These are phyloP conservation scores for Phataginus tetradactyla DNA, from an alignment of 2,797 vertebrate species.

Conservation along the genomic window DNA sequence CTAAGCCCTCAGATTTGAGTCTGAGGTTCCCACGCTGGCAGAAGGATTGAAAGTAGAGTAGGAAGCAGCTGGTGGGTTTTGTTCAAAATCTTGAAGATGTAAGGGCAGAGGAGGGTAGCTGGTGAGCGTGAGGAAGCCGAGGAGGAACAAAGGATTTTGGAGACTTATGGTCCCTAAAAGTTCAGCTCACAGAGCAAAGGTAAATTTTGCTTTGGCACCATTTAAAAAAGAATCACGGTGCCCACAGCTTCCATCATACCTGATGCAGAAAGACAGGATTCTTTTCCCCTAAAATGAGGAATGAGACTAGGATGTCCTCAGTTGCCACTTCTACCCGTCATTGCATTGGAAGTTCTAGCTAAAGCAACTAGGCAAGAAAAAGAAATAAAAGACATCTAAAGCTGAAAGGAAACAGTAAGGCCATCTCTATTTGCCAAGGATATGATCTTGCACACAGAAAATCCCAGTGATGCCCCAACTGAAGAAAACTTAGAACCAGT, in stretches of 20 bases:
- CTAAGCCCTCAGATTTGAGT: background rate
- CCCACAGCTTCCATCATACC: too few relatives aligned
- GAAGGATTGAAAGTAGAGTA: fast-evolving
- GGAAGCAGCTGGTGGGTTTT: background rate
- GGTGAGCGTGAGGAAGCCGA: background rate
- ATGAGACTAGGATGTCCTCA: background rate
- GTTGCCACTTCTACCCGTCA: background rate
- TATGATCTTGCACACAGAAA: background rate
- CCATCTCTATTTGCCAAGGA: background rate
- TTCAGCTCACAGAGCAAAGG: background rate
- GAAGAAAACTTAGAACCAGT: too few relatives aligned
- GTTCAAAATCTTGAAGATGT: background rate
- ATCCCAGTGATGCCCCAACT: background rate
- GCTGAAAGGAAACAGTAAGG: background rate
- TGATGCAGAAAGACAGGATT: fast-evolving
- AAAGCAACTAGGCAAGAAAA: background rate
- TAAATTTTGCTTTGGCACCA: background rate
- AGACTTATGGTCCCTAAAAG: fast-evolving
- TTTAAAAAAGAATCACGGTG: background rate
- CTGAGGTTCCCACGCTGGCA: background rate
- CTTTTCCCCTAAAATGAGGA: background rate
- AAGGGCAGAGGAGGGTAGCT: background rate
- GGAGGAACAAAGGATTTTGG: fast-evolving
- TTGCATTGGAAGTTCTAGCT: background rate
- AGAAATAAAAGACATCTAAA: background rate